A percentile compares a stretch with the other conserved stretches of the same genome.
phyloP scores from a whole-genome alignment of 2,113 vertebrate genomes.

The Dolichallabes microphthalmus region DNA sequence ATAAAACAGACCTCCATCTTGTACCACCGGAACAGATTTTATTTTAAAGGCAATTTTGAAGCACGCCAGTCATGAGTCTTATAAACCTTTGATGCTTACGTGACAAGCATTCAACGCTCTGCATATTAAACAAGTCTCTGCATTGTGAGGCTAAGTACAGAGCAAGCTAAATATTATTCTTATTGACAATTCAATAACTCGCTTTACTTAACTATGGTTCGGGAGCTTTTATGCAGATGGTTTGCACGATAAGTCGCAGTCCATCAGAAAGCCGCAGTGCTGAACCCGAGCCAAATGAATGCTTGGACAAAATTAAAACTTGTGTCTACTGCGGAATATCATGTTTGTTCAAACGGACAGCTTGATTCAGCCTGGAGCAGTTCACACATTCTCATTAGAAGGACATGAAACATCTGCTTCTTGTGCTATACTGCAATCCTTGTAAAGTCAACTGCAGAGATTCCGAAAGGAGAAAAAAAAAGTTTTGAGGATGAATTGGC shows the following conservation, averaged over 20 bases:
- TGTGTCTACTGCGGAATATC: neutral
- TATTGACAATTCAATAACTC: conserved; percentile 36
- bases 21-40: too few species aligned
- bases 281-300: conserved; percentile 27
- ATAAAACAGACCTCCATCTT: too few species aligned
- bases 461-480: neutral
- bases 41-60: neutral
- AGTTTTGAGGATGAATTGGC: conserved; percentile 11
- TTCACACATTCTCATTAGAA: neutral
- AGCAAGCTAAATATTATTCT: conserved; percentile 16
- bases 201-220: conserved; percentile 32
- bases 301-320: conserved; percentile 3
- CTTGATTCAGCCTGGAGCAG: neutral
- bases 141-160: neutral
- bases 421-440: neutral
- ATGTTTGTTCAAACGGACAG: neutral
- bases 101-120: neutral
- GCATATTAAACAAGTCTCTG: neutral
- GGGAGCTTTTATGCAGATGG: conserved; percentile 20
- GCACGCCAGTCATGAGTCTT: too few species aligned
- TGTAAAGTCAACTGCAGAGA: neutral
- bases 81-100: neutral
- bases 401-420: neutral
- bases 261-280: conserved; percentile 9
- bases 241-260: conserved; percentile 10